phyloP scores from a whole-genome alignment of 2,113 vertebrate species.

The Myotis yumanensis region DNA sequence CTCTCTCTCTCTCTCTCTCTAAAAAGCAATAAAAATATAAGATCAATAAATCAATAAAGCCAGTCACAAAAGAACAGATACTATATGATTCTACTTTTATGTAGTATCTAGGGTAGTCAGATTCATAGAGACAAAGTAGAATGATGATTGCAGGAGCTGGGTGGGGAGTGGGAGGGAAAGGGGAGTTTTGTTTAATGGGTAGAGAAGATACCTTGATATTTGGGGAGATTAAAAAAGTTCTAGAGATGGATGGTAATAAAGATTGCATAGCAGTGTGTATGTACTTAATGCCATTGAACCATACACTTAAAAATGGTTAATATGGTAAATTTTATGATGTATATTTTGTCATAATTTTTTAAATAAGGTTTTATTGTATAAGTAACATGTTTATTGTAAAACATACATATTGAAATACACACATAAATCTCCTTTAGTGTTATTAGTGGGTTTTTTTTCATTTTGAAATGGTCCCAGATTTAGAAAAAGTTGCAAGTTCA shows the following conservation, averaged over 20 bases:
- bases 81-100: background rate
- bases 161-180: background rate
- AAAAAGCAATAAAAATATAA: background rate
- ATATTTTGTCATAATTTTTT: background rate
- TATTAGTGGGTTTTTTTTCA: background rate
- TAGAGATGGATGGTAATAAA: background rate
- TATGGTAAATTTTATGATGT: background rate
- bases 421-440: constrained; percentile 8
- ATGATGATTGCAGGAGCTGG: background rate
- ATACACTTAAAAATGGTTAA: background rate
- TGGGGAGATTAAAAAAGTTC: background rate
- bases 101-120: background rate
- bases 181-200: background rate
- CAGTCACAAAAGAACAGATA: background rate
- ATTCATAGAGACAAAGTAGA: background rate
- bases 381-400: constrained; percentile 42
- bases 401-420: background rate
- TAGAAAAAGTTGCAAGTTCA: background rate
- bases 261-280: background rate
- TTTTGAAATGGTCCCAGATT: constrained; percentile 29
- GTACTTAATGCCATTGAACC: background rate
- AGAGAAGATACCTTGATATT: background rate
- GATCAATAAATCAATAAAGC: background rate
- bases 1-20: background rate
- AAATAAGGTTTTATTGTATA: background rate